A percentile compares a stretch with the other conserved stretches of the same genome.
phyloP scores from a whole-genome alignment of 2,888 invertebrate species.

The Hecatera dysodea region DNA sequence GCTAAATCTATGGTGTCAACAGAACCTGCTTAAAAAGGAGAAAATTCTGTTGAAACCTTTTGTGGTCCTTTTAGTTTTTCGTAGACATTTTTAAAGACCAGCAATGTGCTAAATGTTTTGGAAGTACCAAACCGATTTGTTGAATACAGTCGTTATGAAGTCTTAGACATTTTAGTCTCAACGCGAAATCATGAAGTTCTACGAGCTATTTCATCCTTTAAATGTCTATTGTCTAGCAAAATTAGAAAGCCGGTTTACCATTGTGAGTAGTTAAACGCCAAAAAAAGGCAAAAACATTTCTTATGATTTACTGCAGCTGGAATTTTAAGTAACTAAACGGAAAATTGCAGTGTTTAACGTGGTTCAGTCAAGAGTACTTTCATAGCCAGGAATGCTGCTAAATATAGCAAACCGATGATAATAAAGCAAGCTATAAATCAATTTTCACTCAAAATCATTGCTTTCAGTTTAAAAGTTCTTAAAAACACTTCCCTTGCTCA shows the following conservation, averaged over 20 bases:
- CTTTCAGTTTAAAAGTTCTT: neutral
- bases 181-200: neutral
- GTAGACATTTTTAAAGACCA: conserved; percentile 5
- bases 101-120: conserved; percentile 17
- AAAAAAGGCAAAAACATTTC: neutral
- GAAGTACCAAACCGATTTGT: conserved; percentile 3
- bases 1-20: conserved; percentile 22
- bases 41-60: conserved; percentile 26
- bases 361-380: neutral
- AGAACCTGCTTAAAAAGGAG: neutral
- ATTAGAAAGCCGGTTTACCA: neutral
- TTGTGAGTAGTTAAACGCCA: neutral
- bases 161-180: conserved; percentile 1
- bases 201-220: conserved; percentile 12
- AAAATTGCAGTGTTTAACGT: neutral
- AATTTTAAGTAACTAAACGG: conserved; percentile 2
- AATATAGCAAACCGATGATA: neutral
- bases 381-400: neutral
- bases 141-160: neutral
- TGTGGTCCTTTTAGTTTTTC: conserved; percentile 6
- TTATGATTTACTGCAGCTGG: conserved; percentile 3
- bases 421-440: neutral
- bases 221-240: conserved; percentile 2
- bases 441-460: neutral
- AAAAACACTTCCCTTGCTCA: conserved; percentile 2